Evolutionary conservation across 1,140 invertebrate genomes (phyloP).

Genomic region (Octopus sinensis): DNA sequence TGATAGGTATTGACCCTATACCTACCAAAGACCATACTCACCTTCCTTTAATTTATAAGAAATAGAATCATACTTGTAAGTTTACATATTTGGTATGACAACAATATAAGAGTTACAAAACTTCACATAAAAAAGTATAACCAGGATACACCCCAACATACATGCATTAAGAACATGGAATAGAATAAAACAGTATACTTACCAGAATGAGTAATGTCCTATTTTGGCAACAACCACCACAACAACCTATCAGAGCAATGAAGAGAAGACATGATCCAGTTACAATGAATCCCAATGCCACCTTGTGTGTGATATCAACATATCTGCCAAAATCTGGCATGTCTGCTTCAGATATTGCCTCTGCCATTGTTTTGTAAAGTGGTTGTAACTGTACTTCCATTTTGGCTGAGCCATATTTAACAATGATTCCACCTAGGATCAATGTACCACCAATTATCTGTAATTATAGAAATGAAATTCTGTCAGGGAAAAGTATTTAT

Average conservation of each 20-base stretch:
- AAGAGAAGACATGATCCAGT: neutral
- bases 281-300: neutral
- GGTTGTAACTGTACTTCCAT: neutral
- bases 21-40: too few relatives aligned
- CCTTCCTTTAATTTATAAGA: too few relatives aligned
- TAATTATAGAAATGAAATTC: neutral
- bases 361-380: neutral
- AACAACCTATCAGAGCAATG: neutral
- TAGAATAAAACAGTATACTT: neutral
- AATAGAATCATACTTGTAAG: too few relatives aligned
- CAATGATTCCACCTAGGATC: neutral
- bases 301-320: neutral
- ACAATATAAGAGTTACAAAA: too few relatives aligned
- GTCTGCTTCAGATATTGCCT: neutral
- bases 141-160: too few relatives aligned
- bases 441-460: neutral
- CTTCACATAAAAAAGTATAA: too few relatives aligned
- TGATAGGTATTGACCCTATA: too few relatives aligned
- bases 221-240: neutral
- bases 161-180: too few relatives aligned
- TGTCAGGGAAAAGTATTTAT: too few relatives aligned
- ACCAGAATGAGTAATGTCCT: neutral
- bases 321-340: neutral
- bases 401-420: neutral
- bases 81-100: too few relatives aligned